Percentiles rank a stretch among this genome's conserved stretches.
These are phyloP conservation scores for Taeniopygia guttata DNA, from an alignment of 2,797 vertebrate genomes.

Conservation along the genomic window DNA sequence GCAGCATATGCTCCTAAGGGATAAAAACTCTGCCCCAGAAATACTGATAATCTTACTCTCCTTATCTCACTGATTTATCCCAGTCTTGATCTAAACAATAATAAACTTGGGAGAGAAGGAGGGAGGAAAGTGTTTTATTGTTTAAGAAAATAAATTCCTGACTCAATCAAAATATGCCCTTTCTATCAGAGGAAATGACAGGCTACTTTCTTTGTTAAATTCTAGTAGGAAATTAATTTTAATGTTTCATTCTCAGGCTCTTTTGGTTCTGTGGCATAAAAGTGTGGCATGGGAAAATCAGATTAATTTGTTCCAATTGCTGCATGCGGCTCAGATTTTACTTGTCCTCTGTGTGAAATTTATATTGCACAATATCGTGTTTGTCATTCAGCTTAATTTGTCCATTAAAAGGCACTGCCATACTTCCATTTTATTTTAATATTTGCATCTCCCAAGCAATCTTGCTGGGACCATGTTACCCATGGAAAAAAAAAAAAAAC, in stretches of 20 bases:
- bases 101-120: background rate
- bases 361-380: background rate
- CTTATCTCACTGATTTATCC: background rate
- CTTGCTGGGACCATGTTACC: background rate
- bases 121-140: background rate
- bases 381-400: background rate
- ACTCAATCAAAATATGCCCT: background rate
- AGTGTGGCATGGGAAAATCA: background rate
- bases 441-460: background rate
- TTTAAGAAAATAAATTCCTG: background rate
- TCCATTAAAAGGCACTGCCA: background rate
- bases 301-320: background rate
- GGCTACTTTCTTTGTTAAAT: background rate
- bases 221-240: background rate
- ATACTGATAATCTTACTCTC: background rate
- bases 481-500: background rate
- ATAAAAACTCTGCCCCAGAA: background rate
- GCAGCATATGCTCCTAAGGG: background rate
- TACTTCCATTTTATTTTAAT: background rate
- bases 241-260: background rate
- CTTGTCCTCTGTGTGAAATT: background rate
- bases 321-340: background rate
- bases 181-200: slow-evolving; percentile 18
- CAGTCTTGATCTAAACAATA: background rate
- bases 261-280: background rate